phyloP scores from a whole-genome alignment of 1,140 invertebrate genomes.

The Micrasema longulum region DNA sequence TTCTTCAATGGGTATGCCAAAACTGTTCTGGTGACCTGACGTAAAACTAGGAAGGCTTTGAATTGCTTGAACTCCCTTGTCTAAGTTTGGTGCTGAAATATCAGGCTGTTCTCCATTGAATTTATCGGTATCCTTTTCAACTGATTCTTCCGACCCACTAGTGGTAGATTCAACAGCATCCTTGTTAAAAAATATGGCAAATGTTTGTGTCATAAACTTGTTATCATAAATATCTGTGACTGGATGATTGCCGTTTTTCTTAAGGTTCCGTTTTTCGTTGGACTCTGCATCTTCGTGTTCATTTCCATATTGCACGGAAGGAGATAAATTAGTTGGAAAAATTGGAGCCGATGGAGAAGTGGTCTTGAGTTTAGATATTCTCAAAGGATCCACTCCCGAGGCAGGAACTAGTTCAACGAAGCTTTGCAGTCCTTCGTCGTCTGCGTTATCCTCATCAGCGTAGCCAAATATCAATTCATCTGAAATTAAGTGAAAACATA shows the following conservation, averaged over 20 bases:
- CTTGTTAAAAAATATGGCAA: slow-evolving; percentile 53
- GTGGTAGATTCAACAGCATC: slow-evolving; percentile 52
- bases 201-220: slow-evolving; percentile 51
- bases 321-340: slow-evolving; percentile 64
- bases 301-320: slow-evolving; percentile 67
- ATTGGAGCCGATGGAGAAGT: slow-evolving; percentile 60
- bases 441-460: slow-evolving; percentile 57
- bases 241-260: slow-evolving; percentile 54
- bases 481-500: slow-evolving; percentile 26
- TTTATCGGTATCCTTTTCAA: slow-evolving; percentile 33
- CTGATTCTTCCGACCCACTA: slow-evolving; percentile 43
- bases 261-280: slow-evolving; percentile 58
- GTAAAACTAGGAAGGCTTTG: slow-evolving; percentile 60
- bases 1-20: slow-evolving; percentile 71
- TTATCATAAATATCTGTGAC: slow-evolving; percentile 55
- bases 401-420: slow-evolving; percentile 41
- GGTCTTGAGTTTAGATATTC: slow-evolving; percentile 56
- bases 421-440: slow-evolving; percentile 54
- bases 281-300: slow-evolving; percentile 57
- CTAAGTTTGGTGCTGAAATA: slow-evolving; percentile 14
- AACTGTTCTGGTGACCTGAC: slow-evolving; percentile 72
- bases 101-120: slow-evolving; percentile 1
- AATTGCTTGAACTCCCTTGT: slow-evolving; percentile 15
- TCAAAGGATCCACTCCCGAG: slow-evolving; percentile 47
- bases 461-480: slow-evolving; percentile 55